These are phyloP conservation scores for Crossaster papposus DNA, from an alignment of 53 echinoderm and acorn worm species.

Conservation along the genomic window DNA sequence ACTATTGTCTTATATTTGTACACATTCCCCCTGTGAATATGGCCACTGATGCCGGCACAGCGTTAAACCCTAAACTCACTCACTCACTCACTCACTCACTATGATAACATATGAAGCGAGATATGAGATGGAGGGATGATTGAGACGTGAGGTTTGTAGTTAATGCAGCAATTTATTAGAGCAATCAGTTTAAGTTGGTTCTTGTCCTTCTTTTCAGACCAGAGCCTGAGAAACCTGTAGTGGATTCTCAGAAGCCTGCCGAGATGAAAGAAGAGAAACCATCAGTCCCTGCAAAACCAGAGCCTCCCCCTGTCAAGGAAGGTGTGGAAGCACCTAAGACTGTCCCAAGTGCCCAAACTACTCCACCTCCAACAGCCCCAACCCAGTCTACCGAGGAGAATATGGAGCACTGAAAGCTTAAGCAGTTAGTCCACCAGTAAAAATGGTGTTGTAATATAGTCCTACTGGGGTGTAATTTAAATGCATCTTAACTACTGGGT, in stretches of 20 bases:
- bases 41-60: too few relatives aligned
- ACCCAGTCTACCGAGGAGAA: constrained; percentile 38
- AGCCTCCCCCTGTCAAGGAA: constrained; percentile 37
- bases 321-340: not conserved
- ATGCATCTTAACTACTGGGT: too few relatives aligned
- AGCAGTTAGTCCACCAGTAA: not conserved
- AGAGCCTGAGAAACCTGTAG: constrained; percentile 28
- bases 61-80: too few relatives aligned
- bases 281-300: constrained; percentile 22
- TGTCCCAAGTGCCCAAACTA: constrained; percentile 8
- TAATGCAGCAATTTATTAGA: too few relatives aligned
- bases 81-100: too few relatives aligned
- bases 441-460: not conserved
- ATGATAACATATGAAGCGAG: too few relatives aligned
- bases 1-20: too few relatives aligned
- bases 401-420: constrained; percentile 50
- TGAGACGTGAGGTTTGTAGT: too few relatives aligned
- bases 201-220: not conserved
- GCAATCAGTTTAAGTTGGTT: too few relatives aligned
- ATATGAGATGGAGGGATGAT: too few relatives aligned
- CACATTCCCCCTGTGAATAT: too few relatives aligned
- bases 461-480: not conserved
- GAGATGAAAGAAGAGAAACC: constrained; percentile 50
- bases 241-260: constrained; percentile 6
- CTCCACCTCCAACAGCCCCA: constrained; percentile 12